Percentiles rank a stretch among this genome's conserved stretches.
These are phyloP conservation scores for Harpagoxenus sublaevis DNA, from an alignment of 2,888 invertebrate species.

Conservation along the genomic window DNA sequence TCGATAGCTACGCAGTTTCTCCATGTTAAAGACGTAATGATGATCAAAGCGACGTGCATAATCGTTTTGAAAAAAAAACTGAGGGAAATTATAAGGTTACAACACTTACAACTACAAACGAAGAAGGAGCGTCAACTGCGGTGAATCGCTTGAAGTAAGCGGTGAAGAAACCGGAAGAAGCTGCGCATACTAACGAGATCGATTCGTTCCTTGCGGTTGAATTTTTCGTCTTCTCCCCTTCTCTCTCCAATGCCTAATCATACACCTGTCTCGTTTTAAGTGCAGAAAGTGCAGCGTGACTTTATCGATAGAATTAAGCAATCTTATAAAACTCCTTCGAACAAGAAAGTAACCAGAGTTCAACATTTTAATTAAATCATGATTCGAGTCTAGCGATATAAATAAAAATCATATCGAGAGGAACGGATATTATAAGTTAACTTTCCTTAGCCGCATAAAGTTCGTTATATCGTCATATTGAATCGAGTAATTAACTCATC, in stretches of 20 bases:
- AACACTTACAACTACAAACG: not conserved
- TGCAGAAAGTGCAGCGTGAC: not conserved
- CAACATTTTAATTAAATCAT: not conserved
- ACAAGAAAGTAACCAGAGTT: too few relatives aligned
- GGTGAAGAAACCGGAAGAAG: not conserved
- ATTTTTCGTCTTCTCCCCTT: not conserved
- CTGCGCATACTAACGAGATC: not conserved
- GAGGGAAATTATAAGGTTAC: not conserved
- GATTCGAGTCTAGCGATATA: not conserved
- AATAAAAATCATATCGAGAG: not conserved
- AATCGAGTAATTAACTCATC: not conserved
- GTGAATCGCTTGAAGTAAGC: conserved; percentile 1
- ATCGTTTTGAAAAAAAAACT: not conserved
- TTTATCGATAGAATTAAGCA: too few relatives aligned
- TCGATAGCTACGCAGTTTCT: conserved; percentile 43
- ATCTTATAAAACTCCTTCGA: too few relatives aligned
- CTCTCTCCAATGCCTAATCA: not conserved
- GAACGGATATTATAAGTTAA: too few relatives aligned
- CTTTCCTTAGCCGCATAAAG: too few relatives aligned
- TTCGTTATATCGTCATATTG: not conserved
- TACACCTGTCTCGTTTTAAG: not conserved
- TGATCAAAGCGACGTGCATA: conserved; percentile 46
- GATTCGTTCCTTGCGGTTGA: not conserved
- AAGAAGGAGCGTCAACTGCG: not conserved
- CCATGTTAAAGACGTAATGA: conserved; percentile 29